Evolutionary conservation across 2,797 vertebrate species (phyloP).

Genomic region (Rhynchotus rufescens): DNA sequence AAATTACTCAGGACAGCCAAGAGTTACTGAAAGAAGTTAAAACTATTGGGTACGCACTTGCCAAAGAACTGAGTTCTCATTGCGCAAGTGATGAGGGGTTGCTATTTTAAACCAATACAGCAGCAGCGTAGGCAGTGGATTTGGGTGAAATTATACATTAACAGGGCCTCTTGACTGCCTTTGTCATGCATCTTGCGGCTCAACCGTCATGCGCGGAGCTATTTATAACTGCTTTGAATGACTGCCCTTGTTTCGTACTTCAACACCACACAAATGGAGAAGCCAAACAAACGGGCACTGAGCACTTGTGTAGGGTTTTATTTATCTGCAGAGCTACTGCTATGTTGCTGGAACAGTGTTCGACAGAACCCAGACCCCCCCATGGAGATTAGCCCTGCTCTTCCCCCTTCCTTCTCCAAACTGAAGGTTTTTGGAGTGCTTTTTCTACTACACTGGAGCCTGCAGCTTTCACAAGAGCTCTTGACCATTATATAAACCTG

Average conservation of each 20-base stretch:
- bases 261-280: not conserved
- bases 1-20: not conserved
- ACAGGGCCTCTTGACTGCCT: not conserved
- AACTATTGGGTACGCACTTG: not conserved
- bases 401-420: not conserved
- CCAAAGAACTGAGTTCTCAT: not conserved
- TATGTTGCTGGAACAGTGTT: not conserved
- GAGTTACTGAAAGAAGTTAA: not conserved
- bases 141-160: not conserved
- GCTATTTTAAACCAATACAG: constrained; percentile 37
- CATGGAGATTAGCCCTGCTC: not conserved
- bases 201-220: not conserved
- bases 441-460: not conserved
- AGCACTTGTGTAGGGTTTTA: not conserved
- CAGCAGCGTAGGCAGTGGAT: not conserved
- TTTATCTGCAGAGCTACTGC: not conserved
- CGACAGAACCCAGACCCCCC: not conserved
- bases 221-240: constrained; percentile 6
- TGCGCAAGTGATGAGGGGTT: not conserved
- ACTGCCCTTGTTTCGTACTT: not conserved
- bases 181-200: constrained; percentile 9
- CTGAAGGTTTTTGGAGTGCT: not conserved
- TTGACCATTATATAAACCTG: not conserved
- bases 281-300: not conserved
- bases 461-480: not conserved